phyloP scores from a whole-genome alignment of 2,888 invertebrate species.

The Archaeoteleia sp. region DNA sequence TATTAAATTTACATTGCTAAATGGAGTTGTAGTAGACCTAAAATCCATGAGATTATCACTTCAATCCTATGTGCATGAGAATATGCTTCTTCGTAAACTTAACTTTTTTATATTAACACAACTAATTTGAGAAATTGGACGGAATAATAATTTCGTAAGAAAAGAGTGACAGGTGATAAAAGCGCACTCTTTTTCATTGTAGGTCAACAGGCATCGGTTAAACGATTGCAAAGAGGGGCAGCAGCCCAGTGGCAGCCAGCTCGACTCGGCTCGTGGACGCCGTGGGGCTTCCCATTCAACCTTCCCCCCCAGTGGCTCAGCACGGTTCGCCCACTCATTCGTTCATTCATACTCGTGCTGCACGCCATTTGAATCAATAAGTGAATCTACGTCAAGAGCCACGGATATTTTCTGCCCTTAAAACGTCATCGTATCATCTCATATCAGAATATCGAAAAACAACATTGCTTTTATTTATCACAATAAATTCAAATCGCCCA shows the following conservation, averaged over 20 bases:
- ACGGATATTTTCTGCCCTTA: conserved; percentile 23
- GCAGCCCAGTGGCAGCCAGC: conserved; percentile 33
- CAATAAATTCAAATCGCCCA: conserved; percentile 20
- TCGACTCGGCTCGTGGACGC: conserved; percentile 62
- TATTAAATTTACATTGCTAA: too few relatives aligned
- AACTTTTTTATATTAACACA: too few relatives aligned
- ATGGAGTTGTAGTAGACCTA: too few relatives aligned
- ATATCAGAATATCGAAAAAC: too few relatives aligned
- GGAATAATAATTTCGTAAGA: neutral
- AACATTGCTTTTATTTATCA: too few relatives aligned
- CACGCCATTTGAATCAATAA: conserved; percentile 74
- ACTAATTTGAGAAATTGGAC: too few relatives aligned
- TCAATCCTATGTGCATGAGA: too few relatives aligned
- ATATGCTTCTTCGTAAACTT: too few relatives aligned
- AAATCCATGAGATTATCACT: too few relatives aligned
- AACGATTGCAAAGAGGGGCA: conserved; percentile 40
- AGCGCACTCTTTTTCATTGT: conserved; percentile 32
- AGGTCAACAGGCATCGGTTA: conserved; percentile 36
- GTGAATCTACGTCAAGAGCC: conserved; percentile 35
- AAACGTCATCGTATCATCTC: conserved; percentile 1
- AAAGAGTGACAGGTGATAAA: conserved; percentile 29
- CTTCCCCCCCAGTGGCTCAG: conserved; percentile 64
- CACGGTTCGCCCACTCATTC: conserved; percentile 70
- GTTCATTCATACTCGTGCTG: conserved; percentile 71
- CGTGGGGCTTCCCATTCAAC: conserved; percentile 69